Base-by-base conservation (phyloP, 2,888 invertebrate species). In the Anodontia alba region DNA sequence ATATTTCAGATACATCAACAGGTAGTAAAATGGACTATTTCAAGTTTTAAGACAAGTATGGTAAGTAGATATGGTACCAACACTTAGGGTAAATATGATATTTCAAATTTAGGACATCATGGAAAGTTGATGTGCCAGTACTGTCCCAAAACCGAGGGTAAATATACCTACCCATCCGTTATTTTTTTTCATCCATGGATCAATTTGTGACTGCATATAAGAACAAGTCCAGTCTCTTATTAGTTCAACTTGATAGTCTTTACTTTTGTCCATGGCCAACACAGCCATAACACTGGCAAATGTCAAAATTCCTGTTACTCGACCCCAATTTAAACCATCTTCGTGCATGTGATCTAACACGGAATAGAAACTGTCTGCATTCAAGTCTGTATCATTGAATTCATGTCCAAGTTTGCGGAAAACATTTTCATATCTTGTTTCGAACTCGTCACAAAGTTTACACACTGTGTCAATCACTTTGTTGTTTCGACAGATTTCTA, bases 311-410 rank as follows among this genome's bases (percentile, higher is more conserved):
- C 93, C 94, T 23, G 94, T 93, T 33, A 94, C 88, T 46, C 94
- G 81, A 0, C 94, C 94, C 95, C 95, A 95, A 79, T 93, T 93
- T 20, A 94, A 89, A 31, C 93, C 94, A 76, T 94, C 94, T 70
- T 83, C 87, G 83, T 94, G 94, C 36, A 94, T 81, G 78, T 94
- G 93, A 73, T 92, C 89, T 42, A 93, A 91, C n/a, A 95, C 93
- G 17, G 91, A 91, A 17, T 86, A 84, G 77, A 94, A 94, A 74
- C 89, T 93, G 26, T 87, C 86, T 10, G 87, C 87, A 10, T 89
- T 91, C 12, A 93, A 87, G 73, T 92, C 79, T 36, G 72, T 38
- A 8, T 70, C 66, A 31, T 68, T 43, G 38, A 67, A 82, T 31
- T 51, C 17, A 31, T 36, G 49, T 54, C 73, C 79, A 91, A 93